Evolutionary conservation across 2,113 vertebrate genomes (phyloP).

Genomic region (Seriola aureovittata): DNA sequence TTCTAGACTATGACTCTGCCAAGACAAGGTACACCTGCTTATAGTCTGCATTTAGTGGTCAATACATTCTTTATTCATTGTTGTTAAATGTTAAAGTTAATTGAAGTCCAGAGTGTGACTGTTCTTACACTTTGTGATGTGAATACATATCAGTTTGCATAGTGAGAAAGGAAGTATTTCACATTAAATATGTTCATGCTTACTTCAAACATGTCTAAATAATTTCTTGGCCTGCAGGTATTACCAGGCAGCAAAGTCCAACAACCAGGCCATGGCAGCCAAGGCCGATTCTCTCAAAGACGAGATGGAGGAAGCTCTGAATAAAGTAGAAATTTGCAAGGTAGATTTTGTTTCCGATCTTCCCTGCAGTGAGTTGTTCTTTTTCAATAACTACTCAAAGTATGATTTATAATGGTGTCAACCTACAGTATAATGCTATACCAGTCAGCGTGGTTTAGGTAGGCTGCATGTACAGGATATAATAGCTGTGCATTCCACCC

Average conservation of each 20-base stretch:
- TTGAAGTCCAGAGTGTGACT: background rate
- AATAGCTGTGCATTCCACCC: conserved; percentile 30
- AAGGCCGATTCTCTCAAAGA: conserved; percentile 96
- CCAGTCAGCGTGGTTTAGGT: background rate
- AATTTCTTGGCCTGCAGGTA: conserved; percentile 80
- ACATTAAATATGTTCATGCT: background rate
- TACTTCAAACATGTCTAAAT: background rate
- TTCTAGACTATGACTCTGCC: conserved; percentile 97
- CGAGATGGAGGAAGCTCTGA: conserved; percentile 98
- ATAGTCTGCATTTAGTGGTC: background rate
- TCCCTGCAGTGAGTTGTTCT: background rate
- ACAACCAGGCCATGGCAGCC: conserved; percentile 91
- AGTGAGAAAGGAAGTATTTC: background rate
- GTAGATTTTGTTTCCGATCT: conserved; percentile 56
- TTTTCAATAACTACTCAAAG: background rate
- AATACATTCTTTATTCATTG: background rate
- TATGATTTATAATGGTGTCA: background rate
- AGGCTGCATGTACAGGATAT: background rate
- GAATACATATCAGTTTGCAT: background rate
- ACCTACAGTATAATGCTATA: background rate
- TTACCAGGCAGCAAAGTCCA: conserved; percentile 92
- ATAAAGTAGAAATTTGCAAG: conserved; percentile 94
- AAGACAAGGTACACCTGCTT: conserved; percentile 87
- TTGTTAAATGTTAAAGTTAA: background rate
- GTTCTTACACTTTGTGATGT: background rate